phyloP scores from a whole-genome alignment of 1,140 invertebrate species.

The Bombus turneri region DNA sequence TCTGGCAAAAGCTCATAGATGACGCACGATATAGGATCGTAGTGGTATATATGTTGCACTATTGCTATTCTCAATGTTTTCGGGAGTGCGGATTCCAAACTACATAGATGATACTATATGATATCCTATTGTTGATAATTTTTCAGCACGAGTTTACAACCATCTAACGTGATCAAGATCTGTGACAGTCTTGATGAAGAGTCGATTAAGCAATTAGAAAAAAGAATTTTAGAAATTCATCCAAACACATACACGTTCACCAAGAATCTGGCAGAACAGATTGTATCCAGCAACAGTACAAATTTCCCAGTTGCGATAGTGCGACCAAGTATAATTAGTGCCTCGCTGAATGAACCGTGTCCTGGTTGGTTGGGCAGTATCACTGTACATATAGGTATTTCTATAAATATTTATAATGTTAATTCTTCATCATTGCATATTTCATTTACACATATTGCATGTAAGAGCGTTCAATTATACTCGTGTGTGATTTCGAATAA shows the following conservation, averaged over 20 bases:
- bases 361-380: conserved; percentile 97
- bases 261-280: conserved; percentile 92
- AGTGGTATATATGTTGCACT: too few relatives aligned
- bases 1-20: too few relatives aligned
- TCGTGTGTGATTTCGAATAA: too few relatives aligned
- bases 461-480: too few relatives aligned
- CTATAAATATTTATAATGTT: too few relatives aligned
- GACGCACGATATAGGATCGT: too few relatives aligned
- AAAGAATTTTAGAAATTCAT: conserved; percentile 87
- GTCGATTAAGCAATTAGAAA: conserved; percentile 85
- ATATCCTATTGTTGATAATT: conserved; percentile 29
- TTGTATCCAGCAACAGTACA: conserved; percentile 85
- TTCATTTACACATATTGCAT: too few relatives aligned
- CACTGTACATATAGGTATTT: too few relatives aligned
- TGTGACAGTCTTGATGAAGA: conserved; percentile 88
- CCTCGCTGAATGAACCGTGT: conserved; percentile 88
- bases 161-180: conserved; percentile 87
- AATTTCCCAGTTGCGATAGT: conserved; percentile 93
- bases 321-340: conserved; percentile 94
- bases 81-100: too few relatives aligned
- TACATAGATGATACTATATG: too few relatives aligned
- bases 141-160: conserved; percentile 85
- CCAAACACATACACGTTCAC: conserved; percentile 95
- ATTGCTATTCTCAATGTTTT: too few relatives aligned
- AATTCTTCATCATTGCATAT: too few relatives aligned